Evolutionary conservation across 2,888 invertebrate species (phyloP).

Genomic region (Dicranocentrus wangi): DNA sequence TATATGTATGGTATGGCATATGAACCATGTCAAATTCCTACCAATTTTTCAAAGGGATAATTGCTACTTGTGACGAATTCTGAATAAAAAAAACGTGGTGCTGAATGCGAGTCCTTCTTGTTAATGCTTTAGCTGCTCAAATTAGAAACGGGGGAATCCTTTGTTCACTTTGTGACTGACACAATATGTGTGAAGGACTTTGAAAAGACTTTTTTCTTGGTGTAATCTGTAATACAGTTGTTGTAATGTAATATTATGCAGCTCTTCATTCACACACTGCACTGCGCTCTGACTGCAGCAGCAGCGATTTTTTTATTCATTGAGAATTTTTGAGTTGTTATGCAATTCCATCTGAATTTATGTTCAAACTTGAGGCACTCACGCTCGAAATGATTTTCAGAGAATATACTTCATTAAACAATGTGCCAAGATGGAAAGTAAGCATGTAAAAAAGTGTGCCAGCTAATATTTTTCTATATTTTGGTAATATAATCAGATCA

Average conservation of each 20-base stretch:
- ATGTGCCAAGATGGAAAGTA: constrained; percentile 1
- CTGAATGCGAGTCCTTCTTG: constrained; percentile 18
- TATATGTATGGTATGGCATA: constrained; percentile 4
- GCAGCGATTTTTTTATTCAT: constrained; percentile 7
- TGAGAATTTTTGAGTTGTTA: background rate
- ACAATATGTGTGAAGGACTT: background rate
- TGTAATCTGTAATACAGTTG: background rate
- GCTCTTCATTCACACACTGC: background rate
- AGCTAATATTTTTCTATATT: background rate
- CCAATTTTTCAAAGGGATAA: constrained; percentile 47
- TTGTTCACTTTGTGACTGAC: background rate
- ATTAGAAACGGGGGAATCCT: background rate
- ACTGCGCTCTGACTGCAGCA: too few relatives aligned
- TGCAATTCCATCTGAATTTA: constrained; percentile 3
- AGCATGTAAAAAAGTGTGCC: background rate
- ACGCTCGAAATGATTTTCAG: too few relatives aligned
- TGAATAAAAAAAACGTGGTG: constrained; percentile 27
- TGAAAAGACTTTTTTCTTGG: background rate
- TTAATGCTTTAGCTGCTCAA: constrained; percentile 2
- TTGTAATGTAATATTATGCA: background rate
- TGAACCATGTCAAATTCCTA: constrained; percentile 49
- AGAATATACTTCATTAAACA: constrained; percentile 27
- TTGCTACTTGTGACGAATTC: constrained; percentile 54
- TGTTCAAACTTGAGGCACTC: background rate
- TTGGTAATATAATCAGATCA: too few relatives aligned